phyloP scores from a whole-genome alignment of 2,113 vertebrate genomes.

The Clinocottus analis region DNA sequence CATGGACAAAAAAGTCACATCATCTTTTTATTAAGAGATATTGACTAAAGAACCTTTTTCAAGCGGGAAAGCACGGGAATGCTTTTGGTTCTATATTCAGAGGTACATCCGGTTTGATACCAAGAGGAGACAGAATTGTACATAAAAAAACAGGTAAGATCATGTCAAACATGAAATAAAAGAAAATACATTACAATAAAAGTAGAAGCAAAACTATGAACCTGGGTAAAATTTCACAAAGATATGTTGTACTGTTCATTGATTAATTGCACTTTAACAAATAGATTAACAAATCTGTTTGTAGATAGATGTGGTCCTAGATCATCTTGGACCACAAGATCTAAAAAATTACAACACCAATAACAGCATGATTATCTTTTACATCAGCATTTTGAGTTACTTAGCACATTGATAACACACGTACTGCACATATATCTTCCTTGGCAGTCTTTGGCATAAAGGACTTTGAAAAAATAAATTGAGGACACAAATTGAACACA shows the following conservation, averaged over 20 bases:
- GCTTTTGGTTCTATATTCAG: not conserved
- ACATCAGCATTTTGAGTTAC: not conserved
- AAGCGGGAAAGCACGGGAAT: no score
- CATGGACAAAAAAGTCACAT: not conserved
- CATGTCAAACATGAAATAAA: not conserved
- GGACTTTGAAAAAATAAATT: no score
- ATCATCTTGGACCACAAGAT: not conserved
- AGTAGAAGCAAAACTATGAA: not conserved
- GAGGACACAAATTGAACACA: not conserved
- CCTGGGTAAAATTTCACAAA: not conserved
- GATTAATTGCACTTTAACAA: not conserved
- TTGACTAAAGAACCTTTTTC: not conserved
- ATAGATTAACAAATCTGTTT: not conserved
- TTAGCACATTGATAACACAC: no score
- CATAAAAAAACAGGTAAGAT: not conserved
- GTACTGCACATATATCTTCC: no score
- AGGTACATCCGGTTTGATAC: not conserved
- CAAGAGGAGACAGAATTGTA: not conserved
- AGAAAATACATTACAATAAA: not conserved
- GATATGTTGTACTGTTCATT: not conserved
- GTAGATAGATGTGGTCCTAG: no score
- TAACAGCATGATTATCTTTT: not conserved
- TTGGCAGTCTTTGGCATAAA: no score
- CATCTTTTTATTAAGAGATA: not conserved
- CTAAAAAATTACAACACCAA: not conserved